phyloP scores from a whole-genome alignment of 2,797 vertebrate genomes.

The Poeciliopsis turneri region DNA sequence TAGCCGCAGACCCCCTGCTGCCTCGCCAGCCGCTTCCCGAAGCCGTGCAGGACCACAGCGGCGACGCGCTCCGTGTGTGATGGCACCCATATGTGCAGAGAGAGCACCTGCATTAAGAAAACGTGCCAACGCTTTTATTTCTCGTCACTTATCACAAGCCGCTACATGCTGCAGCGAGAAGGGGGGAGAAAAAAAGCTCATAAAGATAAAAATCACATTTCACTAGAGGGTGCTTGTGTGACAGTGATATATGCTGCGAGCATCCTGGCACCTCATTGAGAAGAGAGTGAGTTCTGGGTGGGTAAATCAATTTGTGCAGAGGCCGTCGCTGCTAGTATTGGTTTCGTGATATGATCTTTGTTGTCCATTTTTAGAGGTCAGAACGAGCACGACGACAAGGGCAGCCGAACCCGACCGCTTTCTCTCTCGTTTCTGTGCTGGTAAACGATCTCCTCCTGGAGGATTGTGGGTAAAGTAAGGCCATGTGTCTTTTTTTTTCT shows the following conservation, averaged over 20 bases:
- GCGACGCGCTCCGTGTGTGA: slow-evolving; percentile 48
- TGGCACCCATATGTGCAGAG: slow-evolving; percentile 58
- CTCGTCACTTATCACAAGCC: slow-evolving; percentile 66
- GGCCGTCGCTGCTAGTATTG: slow-evolving; percentile 70
- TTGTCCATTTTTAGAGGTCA: slow-evolving; percentile 78
- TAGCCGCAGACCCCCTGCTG: slow-evolving; percentile 51
- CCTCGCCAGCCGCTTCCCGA: slow-evolving; percentile 51
- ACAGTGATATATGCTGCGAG: slow-evolving; percentile 77
- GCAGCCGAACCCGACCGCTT: slow-evolving; percentile 59
- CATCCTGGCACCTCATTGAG: slow-evolving; percentile 72
- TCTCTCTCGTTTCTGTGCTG: slow-evolving; percentile 36
- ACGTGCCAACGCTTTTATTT: slow-evolving; percentile 56
- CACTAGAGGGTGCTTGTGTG: slow-evolving; percentile 74
- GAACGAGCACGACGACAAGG: slow-evolving; percentile 62
- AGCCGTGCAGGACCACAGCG: slow-evolving; percentile 45
- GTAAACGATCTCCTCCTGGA: slow-evolving; percentile 58
- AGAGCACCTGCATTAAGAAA: slow-evolving; percentile 67
- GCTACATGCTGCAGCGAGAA: slow-evolving; percentile 47
- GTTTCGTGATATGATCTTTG: slow-evolving; percentile 77
- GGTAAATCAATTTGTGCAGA: slow-evolving; percentile 79
- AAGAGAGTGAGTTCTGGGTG: slow-evolving; percentile 74
- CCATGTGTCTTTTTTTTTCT: slow-evolving; percentile 24
- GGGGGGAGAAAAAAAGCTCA: slow-evolving; percentile 43
- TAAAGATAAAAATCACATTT: slow-evolving; percentile 82
- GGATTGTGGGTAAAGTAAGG: slow-evolving; percentile 64